Base-by-base conservation (phyloP, 2,888 invertebrate species). In the Habroteleia sp. region DNA sequence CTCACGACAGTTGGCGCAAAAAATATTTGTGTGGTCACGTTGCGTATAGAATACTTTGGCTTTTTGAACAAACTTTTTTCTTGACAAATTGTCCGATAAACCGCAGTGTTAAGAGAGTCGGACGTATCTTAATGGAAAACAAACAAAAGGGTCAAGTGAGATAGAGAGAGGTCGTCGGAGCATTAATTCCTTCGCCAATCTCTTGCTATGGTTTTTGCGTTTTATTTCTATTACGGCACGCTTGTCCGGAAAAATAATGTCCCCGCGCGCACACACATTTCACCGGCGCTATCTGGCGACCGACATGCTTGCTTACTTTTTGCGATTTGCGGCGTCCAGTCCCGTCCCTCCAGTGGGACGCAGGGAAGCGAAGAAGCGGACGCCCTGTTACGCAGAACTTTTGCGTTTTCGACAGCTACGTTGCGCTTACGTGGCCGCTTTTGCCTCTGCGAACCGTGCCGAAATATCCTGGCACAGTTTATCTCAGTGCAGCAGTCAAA, bases 51-150 rank as follows among this genome's bases (percentile, higher is more conserved):
- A 14, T 5, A 11, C 20, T 25, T 46, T 10, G n/a, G 35, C 41
- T 41, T 50, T 48, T 63, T 41, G 41, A 25, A 16, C 42, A 52
- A 50, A 16, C 16, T 63, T 65, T 52, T 54, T 37, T 44, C 29
- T 20, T 54, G 58, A 68, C 68, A 68, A 68, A 68, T 68, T 60
- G 50, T 50, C 50, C 33, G 68, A 68, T 68, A 68, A 68, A 68
- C 35, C 50, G 33, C 23, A n/a, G 58, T 50, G 50, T 50, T 68
- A 48, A 58, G 48, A 56, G 66, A 48, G 58, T 33, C 17, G 17
- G 14, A 13, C 50, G 16, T 37, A 50, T 33, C 58, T 48, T 56
- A 68, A 68, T 68, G 50, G 42, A 68, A 68, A 68, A 50, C 42
- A 58, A 58, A 68, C 58, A 58, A 58, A 39, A 31, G 33, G 13